Percentiles rank a stretch among this genome's conserved stretches.
Conservation (phyloP, 2,797 vertebrate species). For the Chloroceryle amazona region DNA sequence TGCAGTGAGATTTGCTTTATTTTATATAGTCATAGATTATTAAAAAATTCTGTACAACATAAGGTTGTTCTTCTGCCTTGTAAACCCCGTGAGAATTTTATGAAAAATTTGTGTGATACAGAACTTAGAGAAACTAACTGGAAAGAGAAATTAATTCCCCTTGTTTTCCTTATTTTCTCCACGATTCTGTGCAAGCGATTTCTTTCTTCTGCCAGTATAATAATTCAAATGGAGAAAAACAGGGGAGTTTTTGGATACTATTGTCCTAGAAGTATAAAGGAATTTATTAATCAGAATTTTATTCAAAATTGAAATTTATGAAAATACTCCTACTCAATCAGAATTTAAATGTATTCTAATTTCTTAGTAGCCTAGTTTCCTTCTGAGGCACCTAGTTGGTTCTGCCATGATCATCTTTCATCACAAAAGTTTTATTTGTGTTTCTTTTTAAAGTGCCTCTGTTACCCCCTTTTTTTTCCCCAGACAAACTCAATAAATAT, state of each 20-base stretch:
- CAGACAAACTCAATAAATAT: not conserved
- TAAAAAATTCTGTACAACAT: not conserved
- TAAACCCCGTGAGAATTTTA: not conserved
- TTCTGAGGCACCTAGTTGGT: not conserved
- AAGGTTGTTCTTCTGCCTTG: not conserved
- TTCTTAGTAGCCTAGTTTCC: not conserved
- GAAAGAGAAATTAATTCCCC: not conserved
- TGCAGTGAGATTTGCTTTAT: not conserved
- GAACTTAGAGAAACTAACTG: not conserved
- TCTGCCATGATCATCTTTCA: not conserved
- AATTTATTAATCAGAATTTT: not conserved
- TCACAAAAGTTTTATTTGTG: not conserved
- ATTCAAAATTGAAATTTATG: not conserved
- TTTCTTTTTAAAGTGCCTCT: not conserved
- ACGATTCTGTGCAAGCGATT: not conserved
- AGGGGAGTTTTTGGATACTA: fast-evolving
- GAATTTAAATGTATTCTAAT: not conserved
- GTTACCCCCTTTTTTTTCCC: fast-evolving
- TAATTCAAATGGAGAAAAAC: not conserved
- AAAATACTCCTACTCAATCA: not conserved
- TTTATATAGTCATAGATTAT: not conserved
- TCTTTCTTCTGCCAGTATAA: not conserved
- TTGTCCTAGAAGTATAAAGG: not conserved
- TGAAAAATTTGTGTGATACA: not conserved
- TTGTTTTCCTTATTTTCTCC: not conserved